Evolutionary conservation across 2,797 vertebrate genomes (phyloP).

Genomic region (Gymnoscopelus microlampas): DNA sequence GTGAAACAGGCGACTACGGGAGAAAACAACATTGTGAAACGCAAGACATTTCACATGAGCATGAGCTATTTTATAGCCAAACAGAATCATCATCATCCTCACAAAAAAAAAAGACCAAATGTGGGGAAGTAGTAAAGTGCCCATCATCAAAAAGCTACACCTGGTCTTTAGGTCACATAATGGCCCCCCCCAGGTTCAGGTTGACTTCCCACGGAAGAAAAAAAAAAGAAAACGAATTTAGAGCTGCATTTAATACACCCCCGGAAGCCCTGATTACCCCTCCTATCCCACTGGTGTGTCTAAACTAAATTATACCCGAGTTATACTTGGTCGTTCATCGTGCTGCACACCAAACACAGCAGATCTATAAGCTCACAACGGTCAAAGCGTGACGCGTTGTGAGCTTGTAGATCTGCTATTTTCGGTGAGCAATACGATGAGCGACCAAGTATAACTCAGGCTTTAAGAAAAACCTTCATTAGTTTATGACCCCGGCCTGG

Average conservation of each 20-base stretch:
- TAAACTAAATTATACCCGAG: slow-evolving; percentile 77
- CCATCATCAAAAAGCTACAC: slow-evolving; percentile 66
- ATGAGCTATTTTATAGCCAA: slow-evolving; percentile 41
- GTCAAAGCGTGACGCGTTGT: no score
- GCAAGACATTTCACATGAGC: slow-evolving; percentile 12
- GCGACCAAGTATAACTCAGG: no score
- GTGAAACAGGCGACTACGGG: not conserved
- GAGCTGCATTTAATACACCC: slow-evolving; percentile 83
- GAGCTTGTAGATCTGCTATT: no score
- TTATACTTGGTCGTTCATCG: no score
- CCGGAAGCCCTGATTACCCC: slow-evolving; percentile 83
- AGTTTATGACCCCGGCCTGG: slow-evolving; percentile 80
- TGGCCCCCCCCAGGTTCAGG: slow-evolving; percentile 59
- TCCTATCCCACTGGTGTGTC: slow-evolving; percentile 78
- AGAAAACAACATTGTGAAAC: not conserved
- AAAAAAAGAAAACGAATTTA: slow-evolving; percentile 63
- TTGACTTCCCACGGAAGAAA: slow-evolving; percentile 72
- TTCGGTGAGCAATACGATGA: no score
- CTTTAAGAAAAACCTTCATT: slow-evolving; percentile 78
- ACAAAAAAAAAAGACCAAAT: slow-evolving; percentile 6
- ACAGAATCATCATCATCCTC: slow-evolving; percentile 29
- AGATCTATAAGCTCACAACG: no score
- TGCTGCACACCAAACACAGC: no score
- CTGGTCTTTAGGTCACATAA: slow-evolving; percentile 74
- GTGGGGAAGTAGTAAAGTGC: slow-evolving; percentile 70